A percentile compares a stretch with the other conserved stretches of the same genome.
phyloP scores from a whole-genome alignment of 2,797 vertebrate species.

The Epinephelus malabaricus region DNA sequence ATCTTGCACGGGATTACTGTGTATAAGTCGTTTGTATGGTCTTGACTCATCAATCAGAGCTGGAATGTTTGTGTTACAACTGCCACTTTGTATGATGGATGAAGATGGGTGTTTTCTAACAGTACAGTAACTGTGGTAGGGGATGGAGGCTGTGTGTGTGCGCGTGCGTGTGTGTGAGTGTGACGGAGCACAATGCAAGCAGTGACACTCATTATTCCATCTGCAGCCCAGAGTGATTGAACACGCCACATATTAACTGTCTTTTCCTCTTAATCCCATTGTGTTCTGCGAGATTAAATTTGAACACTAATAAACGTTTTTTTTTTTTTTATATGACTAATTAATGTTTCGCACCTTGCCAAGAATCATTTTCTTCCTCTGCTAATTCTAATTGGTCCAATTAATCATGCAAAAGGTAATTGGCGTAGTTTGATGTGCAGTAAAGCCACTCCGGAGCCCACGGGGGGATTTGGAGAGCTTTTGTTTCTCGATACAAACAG shows the following conservation, averaged over 20 bases:
- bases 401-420: slow-evolving; percentile 90
- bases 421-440: slow-evolving; percentile 88
- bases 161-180: slow-evolving; percentile 34
- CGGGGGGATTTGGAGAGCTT: slow-evolving; percentile 82
- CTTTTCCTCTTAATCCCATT: slow-evolving; percentile 85
- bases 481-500: slow-evolving; percentile 86
- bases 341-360: slow-evolving; percentile 89
- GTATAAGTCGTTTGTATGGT: slow-evolving; percentile 73
- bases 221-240: slow-evolving; percentile 77
- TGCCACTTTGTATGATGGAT: slow-evolving; percentile 80
- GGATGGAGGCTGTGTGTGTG: slow-evolving; percentile 21
- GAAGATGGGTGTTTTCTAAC: slow-evolving; percentile 75
- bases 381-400: slow-evolving; percentile 89
- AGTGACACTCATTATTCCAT: slow-evolving; percentile 81
- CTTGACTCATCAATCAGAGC: slow-evolving; percentile 79
- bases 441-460: slow-evolving; percentile 83
- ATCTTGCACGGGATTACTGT: slow-evolving; percentile 75
- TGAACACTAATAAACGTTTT: slow-evolving; percentile 87
- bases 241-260: slow-evolving; percentile 81
- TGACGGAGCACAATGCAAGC: slow-evolving; percentile 70
- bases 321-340: slow-evolving; percentile 80
- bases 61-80: slow-evolving; percentile 80
- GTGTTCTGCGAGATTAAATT: slow-evolving; percentile 85
- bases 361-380: slow-evolving; percentile 86
- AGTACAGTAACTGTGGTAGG: slow-evolving; percentile 58